Percentiles rank a stretch among this genome's conserved stretches.
Evolutionary conservation across 2,888 invertebrate species (phyloP).

Genomic region (Helobdella robusta): DNA sequence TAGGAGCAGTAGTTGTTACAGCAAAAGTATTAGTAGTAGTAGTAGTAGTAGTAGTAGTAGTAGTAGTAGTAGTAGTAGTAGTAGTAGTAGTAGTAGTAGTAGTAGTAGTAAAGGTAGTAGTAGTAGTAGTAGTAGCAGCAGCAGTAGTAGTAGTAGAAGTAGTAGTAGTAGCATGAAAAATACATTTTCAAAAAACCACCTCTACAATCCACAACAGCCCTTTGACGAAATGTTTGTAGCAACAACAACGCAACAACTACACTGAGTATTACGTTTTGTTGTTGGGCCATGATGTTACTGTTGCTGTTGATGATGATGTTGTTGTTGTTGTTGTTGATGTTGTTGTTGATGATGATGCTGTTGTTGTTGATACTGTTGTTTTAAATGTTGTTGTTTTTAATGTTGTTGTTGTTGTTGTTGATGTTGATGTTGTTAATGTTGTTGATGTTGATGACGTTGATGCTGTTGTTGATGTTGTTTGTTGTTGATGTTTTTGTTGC

Average conservation of each 20-base stretch:
- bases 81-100: slow-evolving; percentile 7
- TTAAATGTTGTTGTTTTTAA: background rate
- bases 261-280: too few species aligned
- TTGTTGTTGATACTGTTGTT: background rate
- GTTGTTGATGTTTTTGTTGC: too few species aligned
- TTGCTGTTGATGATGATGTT: background rate
- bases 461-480: too few species aligned
- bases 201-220: too few species aligned
- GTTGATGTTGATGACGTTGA: too few species aligned
- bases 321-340: background rate
- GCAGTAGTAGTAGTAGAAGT: background rate
- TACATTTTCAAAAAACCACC: background rate
- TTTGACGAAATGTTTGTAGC: too few species aligned
- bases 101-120: slow-evolving; percentile 1
- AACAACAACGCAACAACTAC: too few species aligned
- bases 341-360: background rate
- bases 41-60: slow-evolving; percentile 7
- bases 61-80: slow-evolving; percentile 9
- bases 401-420: too few species aligned
- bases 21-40: background rate
- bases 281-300: too few species aligned
- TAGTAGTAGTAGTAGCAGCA: slow-evolving; percentile 3
- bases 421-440: too few species aligned
- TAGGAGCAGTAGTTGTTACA: background rate
- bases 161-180: background rate